Percentiles rank a stretch among this genome's conserved stretches.
Evolutionary conservation across 2,113 vertebrate species (phyloP).

Genomic region (Ornithorhynchus anatinus): DNA sequence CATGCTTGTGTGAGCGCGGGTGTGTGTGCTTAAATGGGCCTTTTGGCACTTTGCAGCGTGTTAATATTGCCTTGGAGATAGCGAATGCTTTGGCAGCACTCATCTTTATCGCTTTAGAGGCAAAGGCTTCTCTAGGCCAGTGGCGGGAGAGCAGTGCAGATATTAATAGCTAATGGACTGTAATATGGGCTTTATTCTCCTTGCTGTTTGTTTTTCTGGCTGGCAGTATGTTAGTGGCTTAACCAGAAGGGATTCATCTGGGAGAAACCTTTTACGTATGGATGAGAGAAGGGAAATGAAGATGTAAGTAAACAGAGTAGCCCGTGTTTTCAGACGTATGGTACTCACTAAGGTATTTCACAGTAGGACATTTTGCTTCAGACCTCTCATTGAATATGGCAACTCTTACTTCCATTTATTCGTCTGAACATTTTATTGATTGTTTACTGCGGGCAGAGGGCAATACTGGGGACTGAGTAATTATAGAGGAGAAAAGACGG

Average conservation of each 20-base stretch:
- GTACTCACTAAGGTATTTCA: not conserved
- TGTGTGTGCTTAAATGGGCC: slow-evolving; percentile 48
- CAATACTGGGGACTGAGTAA: too few species aligned
- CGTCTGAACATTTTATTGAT: too few species aligned
- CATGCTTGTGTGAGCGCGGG: slow-evolving; percentile 16
- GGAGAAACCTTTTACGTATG: slow-evolving; percentile 20
- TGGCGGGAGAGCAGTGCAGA: slow-evolving; percentile 14
- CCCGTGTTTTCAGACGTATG: not conserved
- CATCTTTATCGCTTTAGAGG: slow-evolving; percentile 39
- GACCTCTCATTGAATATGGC: not conserved
- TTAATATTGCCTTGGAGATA: slow-evolving; percentile 47
- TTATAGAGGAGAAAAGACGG: too few species aligned
- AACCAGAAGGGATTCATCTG: slow-evolving; percentile 53
- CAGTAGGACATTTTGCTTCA: not conserved
- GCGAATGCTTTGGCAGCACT: slow-evolving; percentile 21
- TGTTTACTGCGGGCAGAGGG: too few species aligned
- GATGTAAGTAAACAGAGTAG: not conserved
- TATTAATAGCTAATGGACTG: slow-evolving; percentile 25
- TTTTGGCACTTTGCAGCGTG: slow-evolving; percentile 57
- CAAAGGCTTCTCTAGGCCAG: slow-evolving; percentile 8
- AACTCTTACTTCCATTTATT: too few species aligned
- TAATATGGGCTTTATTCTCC: slow-evolving; percentile 15
- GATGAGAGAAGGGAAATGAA: not conserved
- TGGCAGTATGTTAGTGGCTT: slow-evolving; percentile 31
- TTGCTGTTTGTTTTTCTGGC: slow-evolving; percentile 46